A percentile compares a stretch with the other conserved stretches of the same genome.
Conservation (phyloP, 2,888 invertebrate species). For the Pristionchus mayeri region DNA sequence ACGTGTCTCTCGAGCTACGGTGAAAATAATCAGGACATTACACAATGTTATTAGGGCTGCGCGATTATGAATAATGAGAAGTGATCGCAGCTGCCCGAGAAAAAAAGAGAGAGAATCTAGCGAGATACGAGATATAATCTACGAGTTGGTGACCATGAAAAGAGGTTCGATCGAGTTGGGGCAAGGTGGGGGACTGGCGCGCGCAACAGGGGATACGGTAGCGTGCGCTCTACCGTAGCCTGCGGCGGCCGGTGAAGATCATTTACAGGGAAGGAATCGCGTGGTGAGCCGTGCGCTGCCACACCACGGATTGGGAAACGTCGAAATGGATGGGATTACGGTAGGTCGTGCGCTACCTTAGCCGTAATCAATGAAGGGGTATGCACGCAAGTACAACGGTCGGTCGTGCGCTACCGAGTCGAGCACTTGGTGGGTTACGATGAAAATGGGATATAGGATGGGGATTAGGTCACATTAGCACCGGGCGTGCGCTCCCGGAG, state of each 20-base stretch:
- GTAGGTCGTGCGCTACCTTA: slow-evolving; percentile 33
- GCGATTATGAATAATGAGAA: slow-evolving; percentile 4
- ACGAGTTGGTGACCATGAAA: slow-evolving; percentile 28
- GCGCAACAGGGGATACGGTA: neutral
- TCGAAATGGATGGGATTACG: neutral
- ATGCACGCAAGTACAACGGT: neutral
- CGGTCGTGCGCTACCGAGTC: neutral
- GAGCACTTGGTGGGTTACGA: neutral
- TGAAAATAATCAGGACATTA: neutral
- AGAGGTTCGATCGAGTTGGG: slow-evolving; percentile 46
- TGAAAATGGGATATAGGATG: neutral
- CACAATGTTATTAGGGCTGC: slow-evolving; percentile 19
- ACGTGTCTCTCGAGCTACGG: slow-evolving; percentile 33
- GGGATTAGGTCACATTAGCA: neutral
- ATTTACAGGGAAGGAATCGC: slow-evolving; percentile 26
- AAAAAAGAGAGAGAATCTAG: neutral
- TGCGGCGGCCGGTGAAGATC: neutral
- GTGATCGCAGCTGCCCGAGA: neutral
- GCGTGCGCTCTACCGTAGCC: slow-evolving; percentile 39
- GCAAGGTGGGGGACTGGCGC: slow-evolving; percentile 9
- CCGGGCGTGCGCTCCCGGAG: slow-evolving; percentile 17
- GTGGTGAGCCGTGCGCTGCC: slow-evolving; percentile 27
- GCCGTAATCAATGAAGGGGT: neutral
- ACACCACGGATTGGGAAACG: slow-evolving; percentile 19
- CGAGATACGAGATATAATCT: slow-evolving; percentile 1